Base-by-base conservation (phyloP, 2,113 vertebrate species). In the Notiomystis cincta region DNA sequence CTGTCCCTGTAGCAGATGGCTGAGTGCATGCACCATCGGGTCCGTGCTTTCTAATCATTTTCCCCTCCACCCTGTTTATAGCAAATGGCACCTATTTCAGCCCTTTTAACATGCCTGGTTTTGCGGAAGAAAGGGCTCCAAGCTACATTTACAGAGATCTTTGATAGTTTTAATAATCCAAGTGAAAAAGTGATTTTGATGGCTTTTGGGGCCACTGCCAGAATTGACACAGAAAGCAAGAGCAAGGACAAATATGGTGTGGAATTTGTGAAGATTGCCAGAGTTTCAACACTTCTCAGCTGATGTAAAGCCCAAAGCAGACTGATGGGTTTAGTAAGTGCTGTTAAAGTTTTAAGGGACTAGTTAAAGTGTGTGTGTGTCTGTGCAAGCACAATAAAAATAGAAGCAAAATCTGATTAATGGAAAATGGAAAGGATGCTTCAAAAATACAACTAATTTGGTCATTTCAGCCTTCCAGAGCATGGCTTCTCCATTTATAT, bases 121-220 rank as follows among this genome's bases (percentile, higher is more conserved):
- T 93, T 96, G 80, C 24, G 91, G 86, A 94, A 91, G 84, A 73
- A 86, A 60, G 56, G 62, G 45, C 30, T 97, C 66, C 84, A 82
- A 87, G 67, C 57, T 44, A 66, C 88, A 78, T 75, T 93, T 72
- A 54, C 48, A 73, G 51, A 82, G 16, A 79, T 73, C 50, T 81
- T 92, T 79, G 38, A 47, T 67, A 90, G 64, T 82, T 92, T 88
- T 69, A 78, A 76, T 86, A 93, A 91, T 60, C 38, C 65, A 81
- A 94, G 48, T 58, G 78, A 88, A 94, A 97, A 95, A 53, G 23
- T 65, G 47, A 44, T 88, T 91, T 84, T 14, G 7, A 83, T 64
- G 40, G 73, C 28, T 91, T 82, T 97, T 72, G 83, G 67, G 33
- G 71, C 50, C 38, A 7, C 45, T 85, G 89, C 60, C 93, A 95